Evolutionary conservation across 2,113 vertebrate species (phyloP).

Genomic region (Paramisgurnus dabryanus): DNA sequence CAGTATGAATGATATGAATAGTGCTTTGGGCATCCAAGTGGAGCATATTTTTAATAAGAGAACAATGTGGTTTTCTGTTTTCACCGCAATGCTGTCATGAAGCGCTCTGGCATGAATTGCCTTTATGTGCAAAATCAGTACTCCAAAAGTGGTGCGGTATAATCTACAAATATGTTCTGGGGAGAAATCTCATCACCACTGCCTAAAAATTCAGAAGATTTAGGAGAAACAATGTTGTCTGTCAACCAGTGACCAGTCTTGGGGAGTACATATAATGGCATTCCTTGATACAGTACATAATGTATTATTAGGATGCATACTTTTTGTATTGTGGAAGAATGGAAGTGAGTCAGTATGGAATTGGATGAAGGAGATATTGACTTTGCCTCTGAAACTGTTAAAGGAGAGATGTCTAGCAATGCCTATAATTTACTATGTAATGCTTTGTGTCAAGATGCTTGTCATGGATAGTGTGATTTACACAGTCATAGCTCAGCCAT

Average conservation of each 20-base stretch:
- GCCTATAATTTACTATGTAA: not conserved
- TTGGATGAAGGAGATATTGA: not conserved
- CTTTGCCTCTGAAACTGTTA: not conserved
- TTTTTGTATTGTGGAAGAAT: not conserved
- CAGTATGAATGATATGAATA: slow-evolving; percentile 20
- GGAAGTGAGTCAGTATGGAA: not conserved
- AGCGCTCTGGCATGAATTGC: slow-evolving; percentile 12
- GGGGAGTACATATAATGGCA: no score
- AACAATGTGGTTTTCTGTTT: slow-evolving; percentile 19
- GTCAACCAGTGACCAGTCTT: no score
- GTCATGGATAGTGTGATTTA: not conserved
- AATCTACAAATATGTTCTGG: slow-evolving; percentile 10
- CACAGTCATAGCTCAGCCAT: not conserved
- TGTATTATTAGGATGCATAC: not conserved
- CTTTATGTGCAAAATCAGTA: slow-evolving; percentile 2
- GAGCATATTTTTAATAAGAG: slow-evolving; percentile 35
- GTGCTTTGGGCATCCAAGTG: slow-evolving; percentile 25
- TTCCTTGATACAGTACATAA: no score
- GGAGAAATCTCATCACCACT: not conserved
- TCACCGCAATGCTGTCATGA: slow-evolving; percentile 9
- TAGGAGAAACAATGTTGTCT: no score
- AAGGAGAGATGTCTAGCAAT: not conserved
- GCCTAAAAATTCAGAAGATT: not conserved
- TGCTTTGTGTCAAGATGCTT: not conserved
- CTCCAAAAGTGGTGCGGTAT: not conserved